These are phyloP conservation scores for Tuberolachnus salignus DNA, from an alignment of 2,888 invertebrate genomes.

Conservation along the genomic window DNA sequence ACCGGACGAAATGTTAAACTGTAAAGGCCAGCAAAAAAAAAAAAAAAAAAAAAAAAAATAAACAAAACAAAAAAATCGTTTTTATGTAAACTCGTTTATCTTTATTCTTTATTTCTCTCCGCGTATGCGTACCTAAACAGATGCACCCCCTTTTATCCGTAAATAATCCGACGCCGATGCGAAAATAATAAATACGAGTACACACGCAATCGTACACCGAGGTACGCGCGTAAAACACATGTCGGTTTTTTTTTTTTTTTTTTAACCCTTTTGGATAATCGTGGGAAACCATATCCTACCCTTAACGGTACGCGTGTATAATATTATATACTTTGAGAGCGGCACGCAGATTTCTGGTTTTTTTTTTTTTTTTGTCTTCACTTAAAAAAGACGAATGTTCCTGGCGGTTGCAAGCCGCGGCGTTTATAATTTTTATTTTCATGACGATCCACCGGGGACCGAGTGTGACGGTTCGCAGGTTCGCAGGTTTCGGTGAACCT, in stretches of 20 bases:
- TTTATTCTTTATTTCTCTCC: too few species aligned
- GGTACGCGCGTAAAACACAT: slow-evolving; percentile 19
- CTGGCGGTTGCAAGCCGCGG: slow-evolving; percentile 22
- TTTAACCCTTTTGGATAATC: slow-evolving; percentile 43
- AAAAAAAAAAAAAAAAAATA: too few species aligned
- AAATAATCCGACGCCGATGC: slow-evolving; percentile 13
- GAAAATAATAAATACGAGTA: not conserved
- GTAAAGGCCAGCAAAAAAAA: too few species aligned
- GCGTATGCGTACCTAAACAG: not conserved
- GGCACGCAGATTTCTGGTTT: slow-evolving; percentile 31
- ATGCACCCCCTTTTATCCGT: not conserved
- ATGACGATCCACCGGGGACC: not conserved
- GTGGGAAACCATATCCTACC: slow-evolving; percentile 37
- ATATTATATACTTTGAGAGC: not conserved
- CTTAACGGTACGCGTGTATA: not conserved
- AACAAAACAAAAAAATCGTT: too few species aligned
- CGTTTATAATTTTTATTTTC: slow-evolving; percentile 5
- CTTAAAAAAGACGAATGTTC: slow-evolving; percentile 42
- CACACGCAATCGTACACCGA: not conserved
- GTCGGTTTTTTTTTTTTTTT: too few species aligned
- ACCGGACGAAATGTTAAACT: too few species aligned
- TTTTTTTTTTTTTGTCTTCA: slow-evolving; percentile 23
- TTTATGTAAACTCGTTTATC: too few species aligned
- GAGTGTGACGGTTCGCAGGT: not conserved
- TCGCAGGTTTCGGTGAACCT: too few species aligned